phyloP scores from a whole-genome alignment of 2,113 vertebrate genomes.

The Neogobius melanostomus region DNA sequence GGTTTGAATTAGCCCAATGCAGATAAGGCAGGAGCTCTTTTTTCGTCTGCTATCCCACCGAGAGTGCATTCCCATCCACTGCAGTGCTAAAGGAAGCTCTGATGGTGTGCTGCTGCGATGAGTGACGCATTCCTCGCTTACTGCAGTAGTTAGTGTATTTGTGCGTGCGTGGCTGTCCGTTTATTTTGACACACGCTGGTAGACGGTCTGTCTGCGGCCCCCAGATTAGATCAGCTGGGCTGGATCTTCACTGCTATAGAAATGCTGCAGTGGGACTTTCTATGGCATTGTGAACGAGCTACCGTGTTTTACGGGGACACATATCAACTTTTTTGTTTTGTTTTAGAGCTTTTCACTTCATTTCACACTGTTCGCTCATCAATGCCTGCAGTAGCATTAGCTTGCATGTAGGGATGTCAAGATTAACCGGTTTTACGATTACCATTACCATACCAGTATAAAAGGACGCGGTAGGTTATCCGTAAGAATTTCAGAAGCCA shows the following conservation, averaged over 20 bases:
- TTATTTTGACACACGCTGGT: slow-evolving; percentile 60
- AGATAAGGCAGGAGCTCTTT: background rate
- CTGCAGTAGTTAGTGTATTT: background rate
- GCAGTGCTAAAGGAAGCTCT: slow-evolving; percentile 52
- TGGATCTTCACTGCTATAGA: slow-evolving; percentile 24
- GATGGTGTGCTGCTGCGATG: slow-evolving; percentile 42
- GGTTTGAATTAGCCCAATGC: slow-evolving; percentile 24
- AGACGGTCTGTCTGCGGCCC: slow-evolving; percentile 60
- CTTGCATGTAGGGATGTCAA: too few relatives aligned
- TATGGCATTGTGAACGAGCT: too few relatives aligned
- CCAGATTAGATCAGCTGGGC: slow-evolving; percentile 63
- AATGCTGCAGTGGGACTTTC: background rate
- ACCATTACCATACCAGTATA: too few relatives aligned
- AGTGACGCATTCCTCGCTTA: slow-evolving; percentile 65
- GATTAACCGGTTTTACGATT: too few relatives aligned
- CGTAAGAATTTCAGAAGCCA: too few relatives aligned
- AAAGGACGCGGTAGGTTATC: too few relatives aligned
- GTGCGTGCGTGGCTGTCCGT: slow-evolving; percentile 33
- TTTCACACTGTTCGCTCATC: too few relatives aligned
- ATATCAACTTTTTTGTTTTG: too few relatives aligned
- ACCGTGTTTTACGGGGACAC: too few relatives aligned
- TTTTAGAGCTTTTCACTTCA: too few relatives aligned
- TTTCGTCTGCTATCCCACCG: slow-evolving; percentile 33
- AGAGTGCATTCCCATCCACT: slow-evolving; percentile 36
- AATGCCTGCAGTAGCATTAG: too few relatives aligned